Base-by-base conservation (phyloP, 2,888 invertebrate species). In the Griposia aprilina region DNA sequence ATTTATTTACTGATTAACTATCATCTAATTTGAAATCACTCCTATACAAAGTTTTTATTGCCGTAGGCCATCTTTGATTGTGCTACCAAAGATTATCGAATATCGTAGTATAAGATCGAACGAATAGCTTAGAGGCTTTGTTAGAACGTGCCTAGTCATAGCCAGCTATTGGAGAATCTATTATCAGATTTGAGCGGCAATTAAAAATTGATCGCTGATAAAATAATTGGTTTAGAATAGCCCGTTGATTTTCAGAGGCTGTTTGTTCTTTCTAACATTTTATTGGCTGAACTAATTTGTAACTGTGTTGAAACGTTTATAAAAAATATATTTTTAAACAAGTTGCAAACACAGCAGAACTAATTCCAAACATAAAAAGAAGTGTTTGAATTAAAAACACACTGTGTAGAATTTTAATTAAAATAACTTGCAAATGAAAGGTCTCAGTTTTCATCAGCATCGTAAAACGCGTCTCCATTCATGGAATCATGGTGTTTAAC, bases 181-280 rank as follows among this genome's bases (percentile, higher is more conserved):
- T 87, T 88, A 88, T 86, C 84, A 76, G 86, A 88, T 86, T 84
- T 73, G 63, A 81, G 69, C 71, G 67, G 79, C 76, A 89, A 87
- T 89, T 88, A 89, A 83, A 88, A 82, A 70, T 76, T 74, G 73
- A 88, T 85, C 57, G 66, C 10, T 76, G 81, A 87, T 84, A 81
- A 80, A 83, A 79, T 83, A 79, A 85, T 83, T 81, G 78, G 26
- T 72, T 75, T 70, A 81, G 73, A 84, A 78, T 76, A 76, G 36
- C 7, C 15, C 66, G 62, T 45, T 8, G 48, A 72, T 84, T 76
- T 85, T 65, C 59, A 60, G 62, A 76, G 63, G 68, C 48, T 76
- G 60, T 77, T 78, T 79, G 36, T 75, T 71, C 36, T 60, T 67
- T 79, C 60, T 71, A 74, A 30, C 1, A n/a, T 66, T 45, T 59